These are phyloP conservation scores for Crossaster papposus DNA, from an alignment of 53 echinoderm and acorn worm species.

Conservation along the genomic window DNA sequence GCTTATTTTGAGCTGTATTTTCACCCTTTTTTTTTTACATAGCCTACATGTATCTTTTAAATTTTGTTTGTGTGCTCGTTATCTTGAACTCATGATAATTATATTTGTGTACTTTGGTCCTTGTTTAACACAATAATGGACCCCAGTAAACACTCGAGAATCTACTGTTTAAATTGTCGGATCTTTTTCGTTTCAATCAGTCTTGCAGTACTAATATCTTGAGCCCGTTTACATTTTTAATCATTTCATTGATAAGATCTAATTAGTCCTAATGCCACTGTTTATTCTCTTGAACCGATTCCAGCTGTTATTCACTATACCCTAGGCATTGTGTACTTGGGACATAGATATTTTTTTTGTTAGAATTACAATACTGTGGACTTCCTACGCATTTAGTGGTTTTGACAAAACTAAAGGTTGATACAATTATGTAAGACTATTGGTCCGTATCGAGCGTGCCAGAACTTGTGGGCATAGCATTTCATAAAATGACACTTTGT, in stretches of 20 bases:
- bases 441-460: too few relatives aligned
- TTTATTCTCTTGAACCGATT: not conserved
- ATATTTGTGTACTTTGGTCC: conserved; percentile 21
- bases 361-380: too few relatives aligned
- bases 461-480: too few relatives aligned
- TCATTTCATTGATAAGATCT: not conserved
- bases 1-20: too few relatives aligned
- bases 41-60: not conserved
- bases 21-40: too few relatives aligned
- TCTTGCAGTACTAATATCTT: not conserved
- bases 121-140: not conserved
- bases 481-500: too few relatives aligned
- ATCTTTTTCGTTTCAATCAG: not conserved
- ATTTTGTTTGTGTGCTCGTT: not conserved
- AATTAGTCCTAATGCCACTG: conserved; percentile 18
- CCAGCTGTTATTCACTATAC: too few relatives aligned
- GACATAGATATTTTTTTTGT: not conserved
- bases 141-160: not conserved
- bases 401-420: not conserved
- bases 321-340: conserved; percentile 1
- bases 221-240: not conserved
- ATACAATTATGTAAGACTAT: not conserved
- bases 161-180: not conserved
- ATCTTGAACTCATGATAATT: conserved; percentile 26
- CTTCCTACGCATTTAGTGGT: not conserved